phyloP scores from a whole-genome alignment of 2,797 vertebrate species.

The Pristis pectinata region DNA sequence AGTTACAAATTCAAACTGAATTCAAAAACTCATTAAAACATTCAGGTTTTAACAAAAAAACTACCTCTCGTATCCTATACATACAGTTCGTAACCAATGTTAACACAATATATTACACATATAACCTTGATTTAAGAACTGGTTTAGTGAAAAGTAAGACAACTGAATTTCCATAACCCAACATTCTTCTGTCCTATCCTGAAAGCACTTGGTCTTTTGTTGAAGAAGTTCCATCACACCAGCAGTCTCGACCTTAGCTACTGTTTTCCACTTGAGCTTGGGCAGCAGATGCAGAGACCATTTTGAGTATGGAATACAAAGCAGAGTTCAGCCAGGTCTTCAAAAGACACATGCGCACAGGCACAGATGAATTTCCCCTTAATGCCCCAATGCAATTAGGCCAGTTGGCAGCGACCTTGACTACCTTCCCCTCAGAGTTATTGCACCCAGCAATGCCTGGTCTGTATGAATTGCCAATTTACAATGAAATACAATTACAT shows the following conservation, averaged over 20 bases:
- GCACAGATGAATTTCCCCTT: neutral
- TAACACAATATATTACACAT: slow-evolving; percentile 19
- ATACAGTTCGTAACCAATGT: neutral
- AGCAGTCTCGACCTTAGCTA: neutral
- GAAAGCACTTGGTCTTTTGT: neutral
- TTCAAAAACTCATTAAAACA: neutral
- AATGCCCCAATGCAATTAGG: neutral
- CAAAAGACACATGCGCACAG: neutral
- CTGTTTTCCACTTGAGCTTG: neutral
- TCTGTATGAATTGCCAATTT: no score
- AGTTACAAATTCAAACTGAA: neutral
- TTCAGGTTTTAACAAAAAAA: neutral
- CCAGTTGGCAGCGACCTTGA: neutral
- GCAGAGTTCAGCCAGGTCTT: no score
- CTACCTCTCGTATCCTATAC: neutral
- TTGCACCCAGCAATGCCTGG: neutral
- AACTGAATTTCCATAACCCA: neutral
- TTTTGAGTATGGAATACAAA: neutral
- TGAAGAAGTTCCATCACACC: neutral
- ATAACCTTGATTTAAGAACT: neutral
- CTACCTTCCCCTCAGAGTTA: neutral
- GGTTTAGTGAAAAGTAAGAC: neutral
- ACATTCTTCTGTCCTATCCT: neutral
- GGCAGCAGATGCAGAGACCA: neutral
- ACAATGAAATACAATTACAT: neutral